phyloP scores from a whole-genome alignment of 2,888 invertebrate species.

The Metallyticus violacea region DNA sequence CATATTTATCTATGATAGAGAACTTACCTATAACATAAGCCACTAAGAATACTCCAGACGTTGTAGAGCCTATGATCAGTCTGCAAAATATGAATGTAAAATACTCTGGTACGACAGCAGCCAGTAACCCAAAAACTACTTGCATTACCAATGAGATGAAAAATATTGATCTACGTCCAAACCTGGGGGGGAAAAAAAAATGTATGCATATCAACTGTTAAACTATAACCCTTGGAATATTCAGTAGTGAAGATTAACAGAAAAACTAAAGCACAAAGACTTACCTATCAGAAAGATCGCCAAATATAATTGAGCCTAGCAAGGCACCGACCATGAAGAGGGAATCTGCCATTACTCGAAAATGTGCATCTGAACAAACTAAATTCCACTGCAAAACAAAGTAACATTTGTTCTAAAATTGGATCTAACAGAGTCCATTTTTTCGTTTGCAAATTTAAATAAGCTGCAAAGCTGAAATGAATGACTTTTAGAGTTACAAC shows the following conservation, averaged over 20 bases:
- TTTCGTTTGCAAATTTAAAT: too few species aligned
- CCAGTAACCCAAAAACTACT: slow-evolving; percentile 63
- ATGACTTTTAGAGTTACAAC: too few species aligned
- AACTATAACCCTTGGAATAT: neutral
- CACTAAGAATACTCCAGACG: slow-evolving; percentile 73
- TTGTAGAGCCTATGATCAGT: slow-evolving; percentile 67
- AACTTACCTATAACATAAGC: slow-evolving; percentile 71
- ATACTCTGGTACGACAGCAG: slow-evolving; percentile 66
- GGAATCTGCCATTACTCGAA: slow-evolving; percentile 64
- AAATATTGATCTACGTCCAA: slow-evolving; percentile 69
- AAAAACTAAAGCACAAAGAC: neutral
- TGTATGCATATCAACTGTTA: neutral
- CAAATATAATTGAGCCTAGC: slow-evolving; percentile 68
- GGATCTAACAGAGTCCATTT: too few species aligned
- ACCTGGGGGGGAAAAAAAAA: slow-evolving; percentile 44
- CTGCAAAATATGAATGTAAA: slow-evolving; percentile 64
- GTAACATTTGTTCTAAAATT: neutral
- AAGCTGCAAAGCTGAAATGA: too few species aligned
- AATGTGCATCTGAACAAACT: slow-evolving; percentile 62
- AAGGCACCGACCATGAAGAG: slow-evolving; percentile 71
- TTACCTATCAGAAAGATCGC: slow-evolving; percentile 65
- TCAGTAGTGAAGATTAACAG: neutral
- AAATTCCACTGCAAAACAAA: slow-evolving; percentile 56
- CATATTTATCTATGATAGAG: too few species aligned
- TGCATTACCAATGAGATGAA: slow-evolving; percentile 68